Evolutionary conservation across 1,140 invertebrate genomes (phyloP).

Genomic region (Cataglyphis hispanica): DNA sequence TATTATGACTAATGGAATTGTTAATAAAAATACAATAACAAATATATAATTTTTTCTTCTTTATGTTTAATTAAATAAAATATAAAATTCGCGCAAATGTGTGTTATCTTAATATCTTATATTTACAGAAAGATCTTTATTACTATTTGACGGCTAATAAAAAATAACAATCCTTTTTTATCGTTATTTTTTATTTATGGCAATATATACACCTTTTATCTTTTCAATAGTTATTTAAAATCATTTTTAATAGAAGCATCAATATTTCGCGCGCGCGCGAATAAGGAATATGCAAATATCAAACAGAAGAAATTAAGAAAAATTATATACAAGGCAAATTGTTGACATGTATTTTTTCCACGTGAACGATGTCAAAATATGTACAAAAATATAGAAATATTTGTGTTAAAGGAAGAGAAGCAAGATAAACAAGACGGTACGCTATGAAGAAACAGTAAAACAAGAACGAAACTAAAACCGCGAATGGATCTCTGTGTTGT

Average conservation of each 20-base stretch:
- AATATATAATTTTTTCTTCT: neutral
- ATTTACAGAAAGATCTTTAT: neutral
- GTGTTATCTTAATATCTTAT: conserved; percentile 1
- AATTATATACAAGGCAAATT: too few species aligned
- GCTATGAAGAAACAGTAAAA: conserved; percentile 24
- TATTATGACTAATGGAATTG: conserved; percentile 28
- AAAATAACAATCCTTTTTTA: neutral
- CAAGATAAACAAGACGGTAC: neutral
- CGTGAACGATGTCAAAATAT: too few species aligned
- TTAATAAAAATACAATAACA: neutral
- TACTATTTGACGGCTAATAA: neutral
- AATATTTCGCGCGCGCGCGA: too few species aligned
- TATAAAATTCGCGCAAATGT: neutral
- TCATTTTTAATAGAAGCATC: neutral
- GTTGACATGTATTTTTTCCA: too few species aligned
- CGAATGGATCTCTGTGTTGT: conserved; percentile 8
- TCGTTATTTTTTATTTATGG: neutral
- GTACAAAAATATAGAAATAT: neutral
- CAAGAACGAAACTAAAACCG: conserved; percentile 31
- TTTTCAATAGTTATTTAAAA: neutral
- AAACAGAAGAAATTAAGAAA: too few species aligned
- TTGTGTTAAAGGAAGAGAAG: neutral
- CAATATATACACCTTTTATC: neutral
- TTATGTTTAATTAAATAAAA: neutral
- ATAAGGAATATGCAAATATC: too few species aligned